These are phyloP conservation scores for Arothron firmamentum DNA, from an alignment of 2,113 vertebrate species.

Conservation along the genomic window DNA sequence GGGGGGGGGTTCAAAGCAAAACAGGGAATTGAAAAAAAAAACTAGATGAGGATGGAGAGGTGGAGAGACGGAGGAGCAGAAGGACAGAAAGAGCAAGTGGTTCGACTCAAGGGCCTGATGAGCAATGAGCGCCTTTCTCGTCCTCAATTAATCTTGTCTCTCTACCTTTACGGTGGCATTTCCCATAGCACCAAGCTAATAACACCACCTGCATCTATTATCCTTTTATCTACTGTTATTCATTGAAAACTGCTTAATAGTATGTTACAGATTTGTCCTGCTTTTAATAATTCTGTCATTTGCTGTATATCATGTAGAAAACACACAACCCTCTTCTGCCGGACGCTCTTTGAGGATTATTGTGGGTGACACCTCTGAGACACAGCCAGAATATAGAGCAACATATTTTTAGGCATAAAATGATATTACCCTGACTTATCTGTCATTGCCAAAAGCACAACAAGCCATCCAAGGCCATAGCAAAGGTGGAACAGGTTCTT, in stretches of 20 bases:
- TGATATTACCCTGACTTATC: constrained; percentile 96
- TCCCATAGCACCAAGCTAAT: constrained; percentile 88
- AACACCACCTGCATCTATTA: constrained; percentile 97
- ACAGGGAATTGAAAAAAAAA: constrained; percentile 60
- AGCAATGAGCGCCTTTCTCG: constrained; percentile 90
- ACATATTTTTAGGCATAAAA: constrained; percentile 82
- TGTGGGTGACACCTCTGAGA: constrained; percentile 91
- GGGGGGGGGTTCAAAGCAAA: constrained; percentile 55
- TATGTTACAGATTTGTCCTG: constrained; percentile 95
- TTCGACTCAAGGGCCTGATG: constrained; percentile 84
- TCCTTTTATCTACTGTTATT: constrained; percentile 95
- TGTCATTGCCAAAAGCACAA: constrained; percentile 96
- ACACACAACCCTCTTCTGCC: constrained; percentile 80
- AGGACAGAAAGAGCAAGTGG: constrained; percentile 61
- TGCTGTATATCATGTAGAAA: constrained; percentile 91
- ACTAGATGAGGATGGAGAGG: constrained; percentile 67
- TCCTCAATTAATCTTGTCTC: constrained; percentile 98
- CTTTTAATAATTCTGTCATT: constrained; percentile 96
- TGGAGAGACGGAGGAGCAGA: constrained; percentile 47
- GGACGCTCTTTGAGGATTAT: constrained; percentile 95
- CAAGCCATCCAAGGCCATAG: constrained; percentile 86
- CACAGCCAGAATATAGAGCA: constrained; percentile 86
- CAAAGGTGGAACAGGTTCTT: constrained; percentile 92
- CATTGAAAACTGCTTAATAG: constrained; percentile 96
- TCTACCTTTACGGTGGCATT: constrained; percentile 89